Evolutionary conservation across 1,140 invertebrate genomes (phyloP).

Genomic region (Trachymyrmex septentrionalis): DNA sequence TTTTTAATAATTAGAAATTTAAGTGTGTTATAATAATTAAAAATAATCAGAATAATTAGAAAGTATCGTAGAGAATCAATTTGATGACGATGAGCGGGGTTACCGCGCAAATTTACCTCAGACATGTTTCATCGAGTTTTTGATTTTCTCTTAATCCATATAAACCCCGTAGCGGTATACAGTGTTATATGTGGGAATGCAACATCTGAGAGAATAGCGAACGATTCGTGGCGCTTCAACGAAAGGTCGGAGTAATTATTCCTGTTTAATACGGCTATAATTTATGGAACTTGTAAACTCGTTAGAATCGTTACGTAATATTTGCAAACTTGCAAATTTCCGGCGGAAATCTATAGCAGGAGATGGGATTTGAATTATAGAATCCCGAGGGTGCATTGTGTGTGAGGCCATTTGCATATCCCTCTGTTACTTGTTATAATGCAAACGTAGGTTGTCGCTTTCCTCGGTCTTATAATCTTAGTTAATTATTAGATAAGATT

Average conservation of each 20-base stretch:
- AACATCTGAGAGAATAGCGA: conserved; percentile 26
- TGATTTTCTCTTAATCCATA: conserved; percentile 4
- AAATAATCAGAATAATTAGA: not conserved
- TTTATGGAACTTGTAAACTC: conserved; percentile 27
- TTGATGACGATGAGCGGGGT: not conserved
- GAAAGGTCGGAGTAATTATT: conserved; percentile 43
- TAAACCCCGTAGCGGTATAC: not conserved
- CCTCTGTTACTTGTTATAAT: not conserved
- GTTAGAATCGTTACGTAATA: conserved; percentile 21
- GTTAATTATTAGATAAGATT: conserved; percentile 17
- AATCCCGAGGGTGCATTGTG: not conserved
- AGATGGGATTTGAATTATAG: not conserved
- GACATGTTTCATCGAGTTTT: conserved; percentile 1
- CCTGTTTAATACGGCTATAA: conserved; percentile 9
- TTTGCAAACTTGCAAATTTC: conserved; percentile 5
- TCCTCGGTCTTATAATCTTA: not conserved
- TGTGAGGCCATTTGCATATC: not conserved
- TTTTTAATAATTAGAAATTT: no score
- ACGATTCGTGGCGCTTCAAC: not conserved
- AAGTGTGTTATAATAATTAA: not conserved
- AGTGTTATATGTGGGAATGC: not conserved
- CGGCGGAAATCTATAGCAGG: not conserved
- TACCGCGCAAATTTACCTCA: not conserved
- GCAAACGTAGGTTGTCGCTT: not conserved
- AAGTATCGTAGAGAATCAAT: not conserved